Base-by-base conservation (phyloP, 2,797 vertebrate species). In the Spinus olivaceus region DNA sequence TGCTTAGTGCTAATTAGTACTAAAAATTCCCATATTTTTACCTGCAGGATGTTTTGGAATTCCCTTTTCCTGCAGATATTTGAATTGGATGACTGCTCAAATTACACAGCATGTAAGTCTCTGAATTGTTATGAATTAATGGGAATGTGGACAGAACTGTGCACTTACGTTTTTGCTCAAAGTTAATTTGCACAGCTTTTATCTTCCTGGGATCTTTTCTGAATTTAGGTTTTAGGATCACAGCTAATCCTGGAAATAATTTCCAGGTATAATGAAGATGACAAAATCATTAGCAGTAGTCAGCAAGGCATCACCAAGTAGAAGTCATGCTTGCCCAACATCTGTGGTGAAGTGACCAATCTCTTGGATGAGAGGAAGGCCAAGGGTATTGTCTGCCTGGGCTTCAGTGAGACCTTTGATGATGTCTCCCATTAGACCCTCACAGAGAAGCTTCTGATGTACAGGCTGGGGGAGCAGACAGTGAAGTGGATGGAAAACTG, bases 281-380 rank as follows among this genome's bases (percentile, higher is more conserved):
- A 39, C 7, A 67, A 77, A 67, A 67, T 53, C 11, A 41, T 67
- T 51, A 50, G 73, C 4, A 27, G 6, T 41, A 90, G n/a, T 28
- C 35, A 77, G 17, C 33, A 59, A 3, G 25, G 33, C 35, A 19
- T 59, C 20, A 53, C 9, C 9, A 33, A 30, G 5, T 14, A 15
- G 33, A 70, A 28, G 7, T 13, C 47, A n/a, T 9, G 14, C 14
- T 44, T 39, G 3, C 44, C 8, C 35, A 84, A 1, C 3, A 9
- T 24, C 24, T 30, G 0, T 37, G 35, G 20, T 14, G 49, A 50
- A 14, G 23, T n/a, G 28, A 11, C 7, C 6, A 2, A 3, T 6
- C 8, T 44, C 35, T 30, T 33, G 33, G n/a, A 20, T 16, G 37
- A 51, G 37, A 21, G 24, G 44, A 15, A 37, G 59, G 30, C 65